Evolutionary conservation across 2,797 vertebrate genomes (phyloP).

Genomic region (Onychomys leucogaster): DNA sequence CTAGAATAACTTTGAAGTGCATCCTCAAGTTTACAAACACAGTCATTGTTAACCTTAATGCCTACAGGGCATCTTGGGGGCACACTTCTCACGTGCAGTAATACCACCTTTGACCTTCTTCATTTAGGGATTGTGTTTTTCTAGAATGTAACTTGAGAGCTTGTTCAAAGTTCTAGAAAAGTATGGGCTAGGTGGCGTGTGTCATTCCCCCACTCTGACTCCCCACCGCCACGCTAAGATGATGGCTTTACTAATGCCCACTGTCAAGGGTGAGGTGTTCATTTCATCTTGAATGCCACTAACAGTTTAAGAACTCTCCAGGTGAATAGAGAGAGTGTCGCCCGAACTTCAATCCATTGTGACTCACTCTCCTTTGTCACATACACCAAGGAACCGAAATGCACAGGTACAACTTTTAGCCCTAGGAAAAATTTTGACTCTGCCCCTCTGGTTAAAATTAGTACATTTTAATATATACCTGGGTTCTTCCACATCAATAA

Average conservation of each 20-base stretch:
- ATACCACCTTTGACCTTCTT: not conserved
- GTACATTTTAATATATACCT: not conserved
- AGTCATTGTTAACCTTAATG: not conserved
- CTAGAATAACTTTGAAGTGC: not conserved
- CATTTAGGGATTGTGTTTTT: conserved; percentile 17
- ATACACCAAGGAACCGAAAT: not conserved
- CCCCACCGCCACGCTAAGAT: not conserved
- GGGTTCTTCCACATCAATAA: not conserved
- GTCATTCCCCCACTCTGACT: too few relatives aligned
- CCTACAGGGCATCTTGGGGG: not conserved
- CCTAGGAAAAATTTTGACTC: not conserved
- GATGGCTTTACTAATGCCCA: not conserved
- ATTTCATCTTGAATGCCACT: not conserved
- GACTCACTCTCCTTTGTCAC: not conserved
- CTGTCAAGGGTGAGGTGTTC: not conserved
- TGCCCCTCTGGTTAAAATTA: not conserved
- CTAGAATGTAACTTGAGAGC: not conserved
- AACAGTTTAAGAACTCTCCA: not conserved
- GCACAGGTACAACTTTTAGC: conserved; percentile 6
- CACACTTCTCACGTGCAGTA: not conserved
- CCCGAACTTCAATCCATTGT: conserved; percentile 3
- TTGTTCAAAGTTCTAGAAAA: not conserved
- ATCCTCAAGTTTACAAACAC: not conserved
- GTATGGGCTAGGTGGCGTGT: not conserved
- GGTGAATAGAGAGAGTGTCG: not conserved